Percentiles rank a stretch among this genome's conserved stretches.
Evolutionary conservation across 2,888 invertebrate genomes (phyloP).

Genomic region (Hypena proboscidalis): DNA sequence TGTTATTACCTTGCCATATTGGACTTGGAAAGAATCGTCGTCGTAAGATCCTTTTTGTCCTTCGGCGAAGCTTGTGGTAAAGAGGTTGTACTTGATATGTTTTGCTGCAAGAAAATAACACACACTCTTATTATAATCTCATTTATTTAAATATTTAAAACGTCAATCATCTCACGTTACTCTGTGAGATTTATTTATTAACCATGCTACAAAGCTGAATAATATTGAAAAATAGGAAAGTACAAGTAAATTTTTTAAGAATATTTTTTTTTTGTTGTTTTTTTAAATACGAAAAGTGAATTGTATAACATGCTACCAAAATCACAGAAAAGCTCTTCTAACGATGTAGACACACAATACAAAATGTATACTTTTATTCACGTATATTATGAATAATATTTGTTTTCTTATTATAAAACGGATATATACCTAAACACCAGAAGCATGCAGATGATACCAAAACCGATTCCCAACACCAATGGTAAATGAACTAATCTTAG

Average conservation of each 20-base stretch:
- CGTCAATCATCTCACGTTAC: conserved; percentile 24
- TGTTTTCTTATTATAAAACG: no score
- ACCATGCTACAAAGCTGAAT: conserved; percentile 29
- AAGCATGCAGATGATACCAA: conserved; percentile 31
- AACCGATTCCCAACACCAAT: conserved; percentile 24
- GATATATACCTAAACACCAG: conserved; percentile 8
- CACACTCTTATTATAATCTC: neutral
- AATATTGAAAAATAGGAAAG: neutral
- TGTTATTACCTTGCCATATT: conserved; percentile 92
- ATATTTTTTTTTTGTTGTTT: no score
- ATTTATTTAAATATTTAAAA: neutral
- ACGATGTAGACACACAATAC: neutral
- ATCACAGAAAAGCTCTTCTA: conserved; percentile 7
- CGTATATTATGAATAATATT: no score
- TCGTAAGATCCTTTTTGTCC: conserved; percentile 88
- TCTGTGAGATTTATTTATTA: conserved; percentile 34
- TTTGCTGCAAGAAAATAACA: conserved; percentile 65
- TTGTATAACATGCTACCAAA: conserved; percentile 4
- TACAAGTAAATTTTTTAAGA: no score
- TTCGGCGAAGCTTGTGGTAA: conserved; percentile 77
- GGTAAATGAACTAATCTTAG: conserved; percentile 6
- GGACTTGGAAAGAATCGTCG: conserved; percentile 88
- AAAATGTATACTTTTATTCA: no score
- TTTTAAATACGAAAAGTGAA: no score
- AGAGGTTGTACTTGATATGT: conserved; percentile 84